Evolutionary conservation across 2,797 vertebrate genomes (phyloP).

Genomic region (Mus spretus): DNA sequence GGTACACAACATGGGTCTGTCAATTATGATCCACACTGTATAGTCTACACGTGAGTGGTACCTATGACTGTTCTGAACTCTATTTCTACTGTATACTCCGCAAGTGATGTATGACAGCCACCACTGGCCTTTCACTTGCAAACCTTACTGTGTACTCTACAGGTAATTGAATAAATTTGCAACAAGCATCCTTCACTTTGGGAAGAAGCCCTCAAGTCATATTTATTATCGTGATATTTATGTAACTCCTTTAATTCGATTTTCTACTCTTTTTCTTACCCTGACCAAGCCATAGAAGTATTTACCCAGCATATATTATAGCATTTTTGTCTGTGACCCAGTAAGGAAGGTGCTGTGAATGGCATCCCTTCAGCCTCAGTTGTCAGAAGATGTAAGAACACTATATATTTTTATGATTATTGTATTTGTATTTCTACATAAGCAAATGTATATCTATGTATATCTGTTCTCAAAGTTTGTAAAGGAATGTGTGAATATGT

Average conservation of each 20-base stretch:
- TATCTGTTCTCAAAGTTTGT: background rate
- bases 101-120: background rate
- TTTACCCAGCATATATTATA: background rate
- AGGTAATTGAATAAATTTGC: background rate
- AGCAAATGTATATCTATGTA: background rate
- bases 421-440: background rate
- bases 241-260: background rate
- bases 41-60: background rate
- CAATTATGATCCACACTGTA: background rate
- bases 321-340: background rate
- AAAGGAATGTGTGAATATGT: background rate
- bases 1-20: background rate
- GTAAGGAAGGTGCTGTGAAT: background rate
- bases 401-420: background rate
- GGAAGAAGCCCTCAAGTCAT: background rate
- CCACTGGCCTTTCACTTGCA: background rate
- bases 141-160: background rate
- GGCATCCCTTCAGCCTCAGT: background rate
- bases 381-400: background rate
- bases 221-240: background rate
- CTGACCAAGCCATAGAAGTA: background rate
- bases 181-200: background rate
- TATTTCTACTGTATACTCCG: background rate
- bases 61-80: background rate
- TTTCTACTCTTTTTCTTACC: background rate